Base-by-base conservation (phyloP, 2,797 vertebrate species). In the Cryptoprocta ferox region DNA sequence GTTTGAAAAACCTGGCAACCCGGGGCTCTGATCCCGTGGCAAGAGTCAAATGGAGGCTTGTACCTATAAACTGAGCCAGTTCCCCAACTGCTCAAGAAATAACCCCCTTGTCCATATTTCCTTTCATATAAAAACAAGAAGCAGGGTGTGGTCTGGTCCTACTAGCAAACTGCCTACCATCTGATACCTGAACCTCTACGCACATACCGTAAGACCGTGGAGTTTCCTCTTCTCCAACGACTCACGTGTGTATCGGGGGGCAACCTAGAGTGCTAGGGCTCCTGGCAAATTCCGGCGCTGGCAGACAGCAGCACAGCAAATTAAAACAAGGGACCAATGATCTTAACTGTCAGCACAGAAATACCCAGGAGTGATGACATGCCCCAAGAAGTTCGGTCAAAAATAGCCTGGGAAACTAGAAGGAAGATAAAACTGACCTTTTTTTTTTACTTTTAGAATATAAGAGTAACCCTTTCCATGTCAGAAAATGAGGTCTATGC, bases 371-470 rank as follows among this genome's bases (percentile, higher is more conserved):
- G 26, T 10, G 59, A n/a, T 16, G 71, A 76, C 18, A 6, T 5
- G 28, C 15, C 14, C 37, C 80, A 63, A 63, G 19, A 18, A 3
- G 8, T 56, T n/a, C 39, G 56, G 32, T 91, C 30, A 83, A 84
- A 89, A 84, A 89, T 6, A 96, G 12, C 71, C 48, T 19, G 45
- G 32, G 35, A 89, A 95, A 91, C 79, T 14, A 95, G 63, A 94
- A 90, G 30, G n/a, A 95, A 97, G 59, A 87, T 30, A 90, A 76
- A 76, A 53, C 15, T 32, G 42, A 90, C 15, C n/a, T n/a, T n/a
- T 3, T 45, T 28, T 80, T 35, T 48, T 73, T 0, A 80, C 32
- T 89, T 95, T 79, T 37, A 76, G 14, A 86, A 94, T 14, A 87
- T 2, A 81, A 73, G 14, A 91, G 35, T 3, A 61, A 63, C 16